A percentile compares a stretch with the other conserved stretches of the same genome.
These are phyloP conservation scores for Rhabdophis nuchalis DNA, from an alignment of 2,797 vertebrate species.

Conservation along the genomic window DNA sequence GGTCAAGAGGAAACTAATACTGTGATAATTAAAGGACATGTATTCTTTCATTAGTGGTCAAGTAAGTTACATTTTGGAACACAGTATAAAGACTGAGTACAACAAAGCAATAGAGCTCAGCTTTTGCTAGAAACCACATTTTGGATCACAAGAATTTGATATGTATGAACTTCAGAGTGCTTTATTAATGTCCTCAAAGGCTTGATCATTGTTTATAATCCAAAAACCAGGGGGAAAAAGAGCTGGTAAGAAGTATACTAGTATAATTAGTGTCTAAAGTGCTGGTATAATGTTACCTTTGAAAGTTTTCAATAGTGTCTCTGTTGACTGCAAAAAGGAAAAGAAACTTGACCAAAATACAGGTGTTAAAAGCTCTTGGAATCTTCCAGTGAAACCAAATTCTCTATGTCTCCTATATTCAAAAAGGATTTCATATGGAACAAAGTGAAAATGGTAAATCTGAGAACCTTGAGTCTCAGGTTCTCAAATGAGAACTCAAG, in stretches of 20 bases:
- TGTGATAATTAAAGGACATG: conserved; percentile 7
- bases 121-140: conserved; percentile 47
- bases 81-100: conserved; percentile 26
- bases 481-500: conserved; percentile 12
- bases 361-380: conserved; percentile 59
- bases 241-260: conserved; percentile 33
- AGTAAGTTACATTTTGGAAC: conserved; percentile 33
- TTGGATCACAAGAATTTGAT: conserved; percentile 56
- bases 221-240: conserved; percentile 46
- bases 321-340: conserved; percentile 5
- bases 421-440: conserved; percentile 52
- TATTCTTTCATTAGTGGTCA: neutral
- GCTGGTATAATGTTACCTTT: conserved; percentile 32
- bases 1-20: conserved; percentile 46
- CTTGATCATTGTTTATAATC: conserved; percentile 41
- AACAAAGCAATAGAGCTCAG: conserved; percentile 41
- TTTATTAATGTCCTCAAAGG: conserved; percentile 60
- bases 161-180: conserved; percentile 43
- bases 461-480: conserved; percentile 51
- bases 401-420: conserved; percentile 34
- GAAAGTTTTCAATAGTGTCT: conserved; percentile 40
- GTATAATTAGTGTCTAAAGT: conserved; percentile 28
- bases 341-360: conserved; percentile 46
- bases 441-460: conserved; percentile 54
- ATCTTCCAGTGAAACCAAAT: conserved; percentile 46